phyloP scores from a whole-genome alignment of 2,888 invertebrate genomes.

The Hirtodrosophila histrioides region DNA sequence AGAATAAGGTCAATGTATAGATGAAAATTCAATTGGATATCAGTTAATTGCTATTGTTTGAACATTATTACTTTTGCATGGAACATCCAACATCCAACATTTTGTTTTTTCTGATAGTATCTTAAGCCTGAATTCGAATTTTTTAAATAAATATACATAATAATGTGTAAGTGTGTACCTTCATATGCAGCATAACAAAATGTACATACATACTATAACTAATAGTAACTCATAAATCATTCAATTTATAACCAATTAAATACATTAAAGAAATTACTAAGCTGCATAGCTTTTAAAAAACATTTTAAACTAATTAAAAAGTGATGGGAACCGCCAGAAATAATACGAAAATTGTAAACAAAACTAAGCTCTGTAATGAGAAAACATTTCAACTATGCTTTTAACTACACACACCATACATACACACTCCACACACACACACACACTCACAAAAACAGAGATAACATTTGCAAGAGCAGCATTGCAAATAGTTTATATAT shows the following conservation, averaged over 20 bases:
- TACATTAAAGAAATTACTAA: constrained; percentile 22
- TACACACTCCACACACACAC: constrained; percentile 18
- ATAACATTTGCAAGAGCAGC: constrained; percentile 19
- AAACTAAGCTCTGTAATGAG: constrained; percentile 40
- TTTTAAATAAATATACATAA: background rate
- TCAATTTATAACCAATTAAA: constrained; percentile 9
- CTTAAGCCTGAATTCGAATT: too few species aligned
- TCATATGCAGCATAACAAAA: background rate
- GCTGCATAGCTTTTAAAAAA: constrained; percentile 57
- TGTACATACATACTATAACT: constrained; percentile 18
- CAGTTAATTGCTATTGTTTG: constrained; percentile 8
- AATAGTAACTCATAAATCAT: constrained; percentile 14
- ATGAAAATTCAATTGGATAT: constrained; percentile 29
- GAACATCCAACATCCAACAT: constrained; percentile 8
- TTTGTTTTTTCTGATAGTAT: too few species aligned
- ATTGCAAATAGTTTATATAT: constrained; percentile 58
- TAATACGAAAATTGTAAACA: constrained; percentile 45
- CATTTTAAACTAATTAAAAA: constrained; percentile 76
- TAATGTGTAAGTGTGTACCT: background rate
- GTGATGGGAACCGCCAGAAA: constrained; percentile 66
- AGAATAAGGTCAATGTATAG: constrained; percentile 55
- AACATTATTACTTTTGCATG: constrained; percentile 16
- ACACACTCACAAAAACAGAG: background rate
- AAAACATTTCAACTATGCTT: constrained; percentile 62
- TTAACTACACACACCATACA: constrained; percentile 29